These are phyloP conservation scores for Coptotermes formosanus DNA, from an alignment of 1,140 invertebrate species.

Conservation along the genomic window DNA sequence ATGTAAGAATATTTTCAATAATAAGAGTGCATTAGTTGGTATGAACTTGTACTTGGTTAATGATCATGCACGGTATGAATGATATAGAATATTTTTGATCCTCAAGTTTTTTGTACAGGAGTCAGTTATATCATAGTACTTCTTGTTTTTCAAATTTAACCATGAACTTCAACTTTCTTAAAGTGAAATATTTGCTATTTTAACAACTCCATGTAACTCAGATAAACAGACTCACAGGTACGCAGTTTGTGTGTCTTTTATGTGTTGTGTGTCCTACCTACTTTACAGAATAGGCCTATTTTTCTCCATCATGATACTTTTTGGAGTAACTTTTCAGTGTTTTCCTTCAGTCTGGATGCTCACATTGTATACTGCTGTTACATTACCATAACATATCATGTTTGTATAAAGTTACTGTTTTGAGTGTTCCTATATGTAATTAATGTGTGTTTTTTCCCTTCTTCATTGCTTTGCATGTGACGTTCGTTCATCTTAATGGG, in stretches of 20 bases:
- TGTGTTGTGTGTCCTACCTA: background rate
- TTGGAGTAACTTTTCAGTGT: slow-evolving; percentile 13
- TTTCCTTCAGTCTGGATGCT: background rate
- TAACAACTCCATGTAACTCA: too few relatives aligned
- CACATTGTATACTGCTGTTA: slow-evolving; percentile 17
- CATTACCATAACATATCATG: slow-evolving; percentile 1
- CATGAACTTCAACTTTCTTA: too few relatives aligned
- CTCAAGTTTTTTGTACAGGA: too few relatives aligned
- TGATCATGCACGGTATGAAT: too few relatives aligned
- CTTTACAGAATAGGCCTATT: background rate
- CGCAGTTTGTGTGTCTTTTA: background rate
- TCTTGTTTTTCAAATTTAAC: too few relatives aligned
- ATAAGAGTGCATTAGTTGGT: too few relatives aligned
- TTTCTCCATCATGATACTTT: background rate
- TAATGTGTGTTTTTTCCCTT: slow-evolving; percentile 37
- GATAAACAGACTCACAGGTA: background rate
- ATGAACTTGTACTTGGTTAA: too few relatives aligned
- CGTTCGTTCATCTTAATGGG: slow-evolving; percentile 29
- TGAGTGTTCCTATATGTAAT: slow-evolving; percentile 35
- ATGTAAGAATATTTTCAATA: too few relatives aligned
- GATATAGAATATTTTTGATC: too few relatives aligned
- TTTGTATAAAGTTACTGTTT: slow-evolving; percentile 24
- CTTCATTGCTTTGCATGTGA: slow-evolving; percentile 38
- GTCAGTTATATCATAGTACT: too few relatives aligned
- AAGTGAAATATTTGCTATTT: too few relatives aligned